phyloP scores from a whole-genome alignment of 2,888 invertebrate species.

The Synanthedon myopaeformis region DNA sequence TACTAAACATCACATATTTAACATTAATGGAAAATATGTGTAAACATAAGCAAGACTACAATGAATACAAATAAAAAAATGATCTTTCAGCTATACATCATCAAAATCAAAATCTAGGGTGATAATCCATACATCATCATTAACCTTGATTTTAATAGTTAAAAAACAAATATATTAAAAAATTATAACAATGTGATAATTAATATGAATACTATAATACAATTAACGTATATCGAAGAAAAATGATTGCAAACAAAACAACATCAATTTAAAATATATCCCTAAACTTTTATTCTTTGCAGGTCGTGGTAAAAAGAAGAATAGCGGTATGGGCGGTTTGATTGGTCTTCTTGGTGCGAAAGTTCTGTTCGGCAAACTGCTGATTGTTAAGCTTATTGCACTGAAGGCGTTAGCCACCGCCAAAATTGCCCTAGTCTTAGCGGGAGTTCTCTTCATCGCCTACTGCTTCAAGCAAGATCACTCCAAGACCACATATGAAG shows the following conservation, averaged over 20 bases:
- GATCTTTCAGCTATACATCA: too few relatives aligned
- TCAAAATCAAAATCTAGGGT: too few relatives aligned
- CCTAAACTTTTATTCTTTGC: constrained; percentile 13
- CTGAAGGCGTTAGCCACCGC: constrained; percentile 86
- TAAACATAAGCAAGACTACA: too few relatives aligned
- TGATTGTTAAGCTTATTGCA: constrained; percentile 84
- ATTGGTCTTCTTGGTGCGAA: constrained; percentile 72
- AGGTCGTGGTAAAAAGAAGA: constrained; percentile 79
- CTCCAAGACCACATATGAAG: constrained; percentile 59
- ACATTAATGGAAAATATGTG: too few relatives aligned
- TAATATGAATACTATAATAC: constrained; percentile 1
- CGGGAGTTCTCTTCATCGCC: constrained; percentile 73
- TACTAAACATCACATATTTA: too few relatives aligned
- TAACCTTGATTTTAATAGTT: not conserved
- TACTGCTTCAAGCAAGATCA: constrained; percentile 57
- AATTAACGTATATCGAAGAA: not conserved
- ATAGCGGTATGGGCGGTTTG: constrained; percentile 77
- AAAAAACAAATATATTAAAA: not conserved
- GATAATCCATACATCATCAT: too few relatives aligned
- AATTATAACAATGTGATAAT: constrained; percentile 2
- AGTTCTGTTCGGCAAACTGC: constrained; percentile 63
- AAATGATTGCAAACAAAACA: not conserved
- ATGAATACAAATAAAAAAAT: too few relatives aligned
- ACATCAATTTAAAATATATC: not conserved
- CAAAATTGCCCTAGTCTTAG: constrained; percentile 82